Conservation (phyloP, 2,113 vertebrate genomes). For the Atlantisia rogersi region DNA sequence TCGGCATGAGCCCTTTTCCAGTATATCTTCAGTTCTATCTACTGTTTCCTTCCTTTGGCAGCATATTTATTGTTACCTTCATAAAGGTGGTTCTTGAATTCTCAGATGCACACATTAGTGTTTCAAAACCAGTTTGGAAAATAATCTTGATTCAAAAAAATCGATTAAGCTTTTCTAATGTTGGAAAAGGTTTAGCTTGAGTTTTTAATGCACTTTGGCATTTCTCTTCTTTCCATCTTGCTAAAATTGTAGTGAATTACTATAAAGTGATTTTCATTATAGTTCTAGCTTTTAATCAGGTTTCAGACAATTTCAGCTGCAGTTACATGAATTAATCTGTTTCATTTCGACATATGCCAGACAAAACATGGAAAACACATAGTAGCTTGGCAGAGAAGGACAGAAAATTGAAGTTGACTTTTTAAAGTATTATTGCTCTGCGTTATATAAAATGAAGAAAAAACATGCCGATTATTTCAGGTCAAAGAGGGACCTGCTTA, state of each 20-base stretch:
- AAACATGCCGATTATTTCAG: background rate
- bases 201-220: rapidly evolving
- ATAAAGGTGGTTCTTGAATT: background rate
- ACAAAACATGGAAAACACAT: background rate
- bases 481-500: background rate
- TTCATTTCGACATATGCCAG: background rate
- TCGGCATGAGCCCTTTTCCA: background rate
- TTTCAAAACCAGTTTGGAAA: background rate
- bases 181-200: background rate
- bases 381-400: background rate
- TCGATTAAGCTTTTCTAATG: background rate
- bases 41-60: background rate
- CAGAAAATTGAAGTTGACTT: background rate
- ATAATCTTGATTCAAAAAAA: background rate
- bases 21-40: background rate
- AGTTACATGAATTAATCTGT: background rate
- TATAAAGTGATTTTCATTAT: background rate
- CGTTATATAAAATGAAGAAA: background rate
- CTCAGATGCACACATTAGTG: background rate
- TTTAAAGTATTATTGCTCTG: background rate
- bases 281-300: background rate
- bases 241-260: background rate
- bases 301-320: background rate
- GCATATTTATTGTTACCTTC: background rate
- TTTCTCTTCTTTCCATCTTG: background rate